Conservation (phyloP, 2,888 invertebrate genomes). For the Zootermopsis nevadensis region DNA sequence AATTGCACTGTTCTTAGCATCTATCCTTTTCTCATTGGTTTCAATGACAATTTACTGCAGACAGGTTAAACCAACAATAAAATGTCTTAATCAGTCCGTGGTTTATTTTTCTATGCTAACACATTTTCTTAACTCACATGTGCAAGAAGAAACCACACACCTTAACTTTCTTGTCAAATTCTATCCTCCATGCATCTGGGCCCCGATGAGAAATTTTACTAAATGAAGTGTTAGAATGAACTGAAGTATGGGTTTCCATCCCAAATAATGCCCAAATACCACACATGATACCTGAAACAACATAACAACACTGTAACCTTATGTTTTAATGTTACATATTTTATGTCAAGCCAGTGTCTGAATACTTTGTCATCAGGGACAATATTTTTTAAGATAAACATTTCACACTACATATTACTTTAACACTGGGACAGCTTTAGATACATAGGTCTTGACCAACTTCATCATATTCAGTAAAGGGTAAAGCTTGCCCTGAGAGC, state of each 20-base stretch:
- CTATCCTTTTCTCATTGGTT: no score
- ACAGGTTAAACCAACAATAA: no score
- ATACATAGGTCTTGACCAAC: no score
- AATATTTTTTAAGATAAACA: not conserved
- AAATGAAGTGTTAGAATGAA: constrained; percentile 70
- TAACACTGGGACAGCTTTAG: no score
- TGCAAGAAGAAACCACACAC: constrained; percentile 58
- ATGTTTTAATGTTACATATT: not conserved
- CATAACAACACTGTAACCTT: not conserved
- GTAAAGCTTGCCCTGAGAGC: no score
- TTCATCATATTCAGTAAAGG: no score
- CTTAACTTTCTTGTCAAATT: constrained; percentile 73
- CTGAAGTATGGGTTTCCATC: constrained; percentile 64
- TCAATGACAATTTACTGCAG: no score
- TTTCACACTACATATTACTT: not conserved
- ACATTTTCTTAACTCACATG: not conserved
- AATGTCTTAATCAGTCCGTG: no score
- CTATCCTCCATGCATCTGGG: constrained; percentile 81
- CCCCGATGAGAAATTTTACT: constrained; percentile 76
- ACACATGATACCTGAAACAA: constrained; percentile 68
- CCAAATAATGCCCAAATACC: constrained; percentile 85
- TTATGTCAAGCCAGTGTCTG: not conserved
- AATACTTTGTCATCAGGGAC: no score
- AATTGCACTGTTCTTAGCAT: no score
- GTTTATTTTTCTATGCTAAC: not conserved